Evolutionary conservation across 2,113 vertebrate species (phyloP).

Genomic region (Apaloderma vittatum): DNA sequence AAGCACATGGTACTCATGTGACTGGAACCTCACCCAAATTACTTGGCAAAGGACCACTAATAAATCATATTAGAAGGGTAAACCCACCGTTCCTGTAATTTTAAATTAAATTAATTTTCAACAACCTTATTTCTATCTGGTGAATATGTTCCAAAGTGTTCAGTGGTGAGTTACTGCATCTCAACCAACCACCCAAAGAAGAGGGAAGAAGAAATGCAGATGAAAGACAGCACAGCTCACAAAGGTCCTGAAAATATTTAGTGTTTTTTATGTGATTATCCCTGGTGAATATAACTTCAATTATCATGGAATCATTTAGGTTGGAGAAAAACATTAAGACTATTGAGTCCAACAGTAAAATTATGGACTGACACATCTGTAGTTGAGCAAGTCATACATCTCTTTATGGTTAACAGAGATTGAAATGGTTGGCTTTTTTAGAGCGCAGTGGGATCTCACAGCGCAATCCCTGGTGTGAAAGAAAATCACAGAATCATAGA

Average conservation of each 20-base stretch:
- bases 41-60: neutral
- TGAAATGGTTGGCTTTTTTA: neutral
- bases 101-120: conserved; percentile 9
- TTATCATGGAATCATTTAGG: neutral
- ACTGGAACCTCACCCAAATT: conserved; percentile 6
- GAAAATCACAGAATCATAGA: neutral
- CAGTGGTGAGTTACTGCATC: neutral
- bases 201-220: neutral
- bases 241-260: neutral
- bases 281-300: neutral
- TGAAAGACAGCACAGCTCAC: neutral
- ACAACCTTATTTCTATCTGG: neutral
- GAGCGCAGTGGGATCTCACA: neutral
- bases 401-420: neutral
- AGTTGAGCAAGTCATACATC: neutral
- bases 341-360: neutral
- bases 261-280: neutral
- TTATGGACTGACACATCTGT: neutral
- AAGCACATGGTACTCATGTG: neutral
- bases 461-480: neutral
- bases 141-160: neutral
- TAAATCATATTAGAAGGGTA: conserved; percentile 25
- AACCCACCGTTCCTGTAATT: neutral
- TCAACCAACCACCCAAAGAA: neutral
- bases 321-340: neutral